Evolutionary conservation across 2,113 vertebrate species (phyloP).

Genomic region (Panurus biarmicus): DNA sequence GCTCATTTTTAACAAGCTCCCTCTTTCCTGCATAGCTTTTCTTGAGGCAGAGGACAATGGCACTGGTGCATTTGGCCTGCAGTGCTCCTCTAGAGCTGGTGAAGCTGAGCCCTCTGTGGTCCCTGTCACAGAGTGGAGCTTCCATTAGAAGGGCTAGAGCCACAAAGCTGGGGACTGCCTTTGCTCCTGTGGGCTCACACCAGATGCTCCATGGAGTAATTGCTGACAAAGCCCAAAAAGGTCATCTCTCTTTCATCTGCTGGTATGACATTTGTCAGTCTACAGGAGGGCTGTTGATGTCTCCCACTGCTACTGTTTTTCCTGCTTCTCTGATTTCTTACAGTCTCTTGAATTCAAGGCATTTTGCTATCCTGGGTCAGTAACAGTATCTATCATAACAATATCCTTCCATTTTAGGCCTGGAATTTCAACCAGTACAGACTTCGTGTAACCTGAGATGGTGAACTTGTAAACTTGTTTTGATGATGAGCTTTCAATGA

Average conservation of each 20-base stretch:
- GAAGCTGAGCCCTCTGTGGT: not conserved
- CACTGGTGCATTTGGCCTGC: not conserved
- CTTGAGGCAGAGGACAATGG: not conserved
- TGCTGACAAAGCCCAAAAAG: not conserved
- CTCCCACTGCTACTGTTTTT: not conserved
- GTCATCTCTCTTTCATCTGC: not conserved
- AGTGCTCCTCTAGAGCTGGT: not conserved
- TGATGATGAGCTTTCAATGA: not conserved
- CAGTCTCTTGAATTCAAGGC: not conserved
- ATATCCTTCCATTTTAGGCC: not conserved
- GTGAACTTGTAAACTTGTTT: not conserved
- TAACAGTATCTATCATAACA: not conserved
- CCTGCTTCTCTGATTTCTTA: not conserved
- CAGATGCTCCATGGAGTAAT: not conserved
- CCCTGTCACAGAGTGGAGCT: not conserved
- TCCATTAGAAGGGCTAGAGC: not conserved
- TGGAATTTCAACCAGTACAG: not conserved
- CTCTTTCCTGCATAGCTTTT: not conserved
- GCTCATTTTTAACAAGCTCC: slow-evolving; percentile 10
- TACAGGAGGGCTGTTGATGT: not conserved
- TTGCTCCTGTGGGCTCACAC: not conserved
- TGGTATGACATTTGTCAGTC: not conserved
- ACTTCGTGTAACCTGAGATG: not conserved
- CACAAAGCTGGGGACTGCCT: not conserved
- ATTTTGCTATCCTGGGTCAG: not conserved